Conservation (phyloP, 2,797 vertebrate genomes). For the Steatocranus sp. region DNA sequence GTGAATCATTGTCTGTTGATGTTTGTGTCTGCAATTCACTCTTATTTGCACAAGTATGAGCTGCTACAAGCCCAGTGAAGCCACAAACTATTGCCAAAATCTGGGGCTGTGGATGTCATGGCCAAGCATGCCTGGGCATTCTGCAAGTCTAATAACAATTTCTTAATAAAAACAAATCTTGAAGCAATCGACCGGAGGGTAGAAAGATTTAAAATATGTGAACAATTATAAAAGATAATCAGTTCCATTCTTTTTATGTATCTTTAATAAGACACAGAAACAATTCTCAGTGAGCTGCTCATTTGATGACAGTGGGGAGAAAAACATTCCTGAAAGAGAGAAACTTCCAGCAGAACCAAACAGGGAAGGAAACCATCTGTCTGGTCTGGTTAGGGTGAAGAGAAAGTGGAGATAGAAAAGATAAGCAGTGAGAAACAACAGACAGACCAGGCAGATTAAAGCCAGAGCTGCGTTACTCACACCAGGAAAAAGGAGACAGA, state of each 20-base stretch:
- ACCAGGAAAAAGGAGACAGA: not conserved
- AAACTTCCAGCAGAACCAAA: not conserved
- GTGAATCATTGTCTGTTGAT: not conserved
- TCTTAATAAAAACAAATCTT: not conserved
- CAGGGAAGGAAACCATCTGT: not conserved
- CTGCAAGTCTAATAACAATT: not conserved
- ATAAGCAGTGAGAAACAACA: not conserved
- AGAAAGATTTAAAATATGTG: not conserved
- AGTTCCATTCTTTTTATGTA: not conserved
- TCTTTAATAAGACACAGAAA: not conserved
- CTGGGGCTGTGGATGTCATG: not conserved
- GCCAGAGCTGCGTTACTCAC: not conserved
- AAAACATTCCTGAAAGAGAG: not conserved
- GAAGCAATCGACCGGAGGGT: not conserved
- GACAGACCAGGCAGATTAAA: not conserved
- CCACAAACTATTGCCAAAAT: not conserved
- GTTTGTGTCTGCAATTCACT: not conserved
- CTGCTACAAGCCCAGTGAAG: slow-evolving; percentile 6
- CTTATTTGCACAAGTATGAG: not conserved
- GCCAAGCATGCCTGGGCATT: not conserved
- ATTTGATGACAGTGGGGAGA: not conserved
- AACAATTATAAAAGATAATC: not conserved
- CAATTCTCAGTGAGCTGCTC: not conserved
- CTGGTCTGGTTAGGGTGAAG: not conserved
- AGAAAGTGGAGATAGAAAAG: not conserved